These are phyloP conservation scores for Bombus difficillimus DNA, from an alignment of 1,140 invertebrate species.

Conservation along the genomic window DNA sequence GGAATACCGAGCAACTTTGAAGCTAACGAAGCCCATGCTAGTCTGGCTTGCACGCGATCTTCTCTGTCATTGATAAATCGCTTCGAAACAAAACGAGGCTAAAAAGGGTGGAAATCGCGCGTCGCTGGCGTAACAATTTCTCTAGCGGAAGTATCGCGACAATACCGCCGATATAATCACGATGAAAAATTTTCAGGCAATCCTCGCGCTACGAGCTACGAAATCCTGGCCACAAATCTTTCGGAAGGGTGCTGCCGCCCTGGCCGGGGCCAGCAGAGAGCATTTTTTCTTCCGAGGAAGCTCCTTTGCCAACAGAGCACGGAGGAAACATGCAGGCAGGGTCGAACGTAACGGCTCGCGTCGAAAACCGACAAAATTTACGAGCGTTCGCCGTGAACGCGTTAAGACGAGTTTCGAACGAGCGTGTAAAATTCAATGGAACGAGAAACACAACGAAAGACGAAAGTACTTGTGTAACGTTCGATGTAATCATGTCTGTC, in stretches of 20 bases:
- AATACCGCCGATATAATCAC: constrained; percentile 45
- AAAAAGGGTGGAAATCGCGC: no score
- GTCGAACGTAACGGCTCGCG: no score
- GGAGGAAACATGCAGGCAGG: constrained; percentile 6
- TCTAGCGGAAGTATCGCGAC: constrained; percentile 23
- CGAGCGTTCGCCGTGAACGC: constrained; percentile 2
- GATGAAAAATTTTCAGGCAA: constrained; percentile 45
- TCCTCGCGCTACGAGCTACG: constrained; percentile 25
- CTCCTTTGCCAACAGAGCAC: background rate
- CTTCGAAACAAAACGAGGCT: constrained; percentile 4
- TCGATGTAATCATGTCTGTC: background rate
- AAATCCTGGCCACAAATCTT: constrained; percentile 50
- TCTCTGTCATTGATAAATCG: constrained; percentile 32
- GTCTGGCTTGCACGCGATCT: constrained; percentile 15
- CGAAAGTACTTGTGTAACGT: no score
- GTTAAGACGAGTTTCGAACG: background rate
- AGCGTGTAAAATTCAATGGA: background rate
- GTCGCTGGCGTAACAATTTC: constrained; percentile 39
- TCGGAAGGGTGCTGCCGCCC: background rate
- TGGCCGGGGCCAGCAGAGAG: no score
- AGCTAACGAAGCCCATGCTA: constrained; percentile 10
- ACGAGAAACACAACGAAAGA: background rate
- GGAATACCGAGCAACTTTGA: background rate
- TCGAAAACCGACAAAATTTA: constrained; percentile 2
- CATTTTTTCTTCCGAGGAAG: background rate